Conservation (phyloP, 2,888 invertebrate genomes). For the Kuschelorhynchus macadamiae region DNA sequence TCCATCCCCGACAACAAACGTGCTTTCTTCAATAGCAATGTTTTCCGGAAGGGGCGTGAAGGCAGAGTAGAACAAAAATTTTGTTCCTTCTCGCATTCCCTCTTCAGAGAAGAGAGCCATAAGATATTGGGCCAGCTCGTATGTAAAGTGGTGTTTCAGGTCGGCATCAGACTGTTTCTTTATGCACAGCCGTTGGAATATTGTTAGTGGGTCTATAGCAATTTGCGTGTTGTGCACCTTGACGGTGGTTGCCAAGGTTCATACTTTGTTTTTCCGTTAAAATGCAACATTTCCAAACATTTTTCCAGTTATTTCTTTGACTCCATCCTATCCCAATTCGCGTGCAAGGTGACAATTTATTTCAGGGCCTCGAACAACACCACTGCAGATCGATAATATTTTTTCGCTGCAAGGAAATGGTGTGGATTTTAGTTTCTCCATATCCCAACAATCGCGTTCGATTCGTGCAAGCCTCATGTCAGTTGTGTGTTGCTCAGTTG, state of each 20-base stretch:
- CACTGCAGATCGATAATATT: not conserved
- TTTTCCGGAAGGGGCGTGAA: constrained; percentile 30
- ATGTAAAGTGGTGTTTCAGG: not conserved
- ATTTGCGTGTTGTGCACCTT: not conserved
- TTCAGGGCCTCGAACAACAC: not conserved
- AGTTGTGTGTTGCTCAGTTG: not conserved
- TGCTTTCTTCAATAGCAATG: not conserved
- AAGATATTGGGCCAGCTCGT: not conserved
- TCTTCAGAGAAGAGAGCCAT: constrained; percentile 45
- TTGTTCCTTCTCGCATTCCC: constrained; percentile 52
- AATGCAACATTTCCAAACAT: constrained; percentile 4
- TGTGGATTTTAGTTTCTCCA: not conserved
- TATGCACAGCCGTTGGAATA: constrained; percentile 5
- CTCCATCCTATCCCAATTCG: not conserved
- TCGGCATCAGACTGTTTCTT: not conserved
- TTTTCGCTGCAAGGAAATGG: not conserved
- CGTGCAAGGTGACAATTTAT: not conserved
- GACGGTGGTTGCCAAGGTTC: constrained; percentile 8
- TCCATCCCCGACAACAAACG: not conserved
- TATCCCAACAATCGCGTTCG: not conserved
- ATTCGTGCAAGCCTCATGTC: not conserved
- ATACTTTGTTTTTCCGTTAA: constrained; percentile 7
- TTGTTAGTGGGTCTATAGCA: not conserved
- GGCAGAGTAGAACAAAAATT: constrained; percentile 42
- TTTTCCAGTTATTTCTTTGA: constrained; percentile 4